Percentiles rank a stretch among this genome's conserved stretches.
These are phyloP conservation scores for Anticlea derivata DNA, from an alignment of 2,888 invertebrate genomes.

Conservation along the genomic window DNA sequence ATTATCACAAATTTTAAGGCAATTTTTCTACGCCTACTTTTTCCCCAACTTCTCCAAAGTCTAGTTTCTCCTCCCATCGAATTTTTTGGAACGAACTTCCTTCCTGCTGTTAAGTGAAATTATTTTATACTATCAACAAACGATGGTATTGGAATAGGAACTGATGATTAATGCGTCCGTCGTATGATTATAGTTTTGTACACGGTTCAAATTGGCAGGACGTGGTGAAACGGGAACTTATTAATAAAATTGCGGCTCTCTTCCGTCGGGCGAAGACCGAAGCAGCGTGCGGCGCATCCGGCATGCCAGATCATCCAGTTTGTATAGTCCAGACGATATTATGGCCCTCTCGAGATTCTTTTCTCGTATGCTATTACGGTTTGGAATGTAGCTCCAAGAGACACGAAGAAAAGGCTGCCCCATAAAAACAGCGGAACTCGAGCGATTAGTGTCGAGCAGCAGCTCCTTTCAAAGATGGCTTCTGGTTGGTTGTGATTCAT, in stretches of 20 bases:
- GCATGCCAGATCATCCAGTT: slow-evolving; percentile 68
- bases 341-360: slow-evolving; percentile 46
- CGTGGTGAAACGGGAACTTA: slow-evolving; percentile 77
- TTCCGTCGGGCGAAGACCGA: slow-evolving; percentile 68
- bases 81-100: too few species aligned
- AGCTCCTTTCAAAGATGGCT: slow-evolving; percentile 37
- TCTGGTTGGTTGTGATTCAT: slow-evolving; percentile 1
- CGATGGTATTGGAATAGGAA: slow-evolving; percentile 30
- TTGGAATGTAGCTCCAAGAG: slow-evolving; percentile 33
- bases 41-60: too few species aligned
- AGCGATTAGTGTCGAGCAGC: slow-evolving; percentile 4
- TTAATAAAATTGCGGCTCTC: slow-evolving; percentile 77
- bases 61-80: too few species aligned
- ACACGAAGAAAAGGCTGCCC: slow-evolving; percentile 28
- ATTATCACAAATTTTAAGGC: too few species aligned
- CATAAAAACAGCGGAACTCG: slow-evolving; percentile 21
- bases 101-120: slow-evolving; percentile 17
- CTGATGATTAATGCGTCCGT: slow-evolving; percentile 35
- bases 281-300: slow-evolving; percentile 63
- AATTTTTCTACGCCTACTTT: too few species aligned
- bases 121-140: slow-evolving; percentile 23
- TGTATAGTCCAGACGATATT: slow-evolving; percentile 50
- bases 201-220: slow-evolving; percentile 65
- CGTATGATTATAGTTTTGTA: slow-evolving; percentile 37
- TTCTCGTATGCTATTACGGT: slow-evolving; percentile 35